Evolutionary conservation across 2,888 invertebrate species (phyloP).

Genomic region (Agriopis leucophaearia): DNA sequence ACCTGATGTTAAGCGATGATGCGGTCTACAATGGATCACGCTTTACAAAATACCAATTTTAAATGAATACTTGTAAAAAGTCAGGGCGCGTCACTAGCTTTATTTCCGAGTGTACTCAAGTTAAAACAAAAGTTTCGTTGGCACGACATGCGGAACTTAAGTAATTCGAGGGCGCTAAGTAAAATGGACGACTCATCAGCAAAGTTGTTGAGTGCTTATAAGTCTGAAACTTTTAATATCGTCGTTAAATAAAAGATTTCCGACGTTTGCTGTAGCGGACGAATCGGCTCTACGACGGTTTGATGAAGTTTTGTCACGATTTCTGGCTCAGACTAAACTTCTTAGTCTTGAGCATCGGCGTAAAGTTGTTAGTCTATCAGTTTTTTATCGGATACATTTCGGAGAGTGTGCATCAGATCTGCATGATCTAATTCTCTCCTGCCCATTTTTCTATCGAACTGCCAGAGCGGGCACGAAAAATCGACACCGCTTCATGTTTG

Average conservation of each 20-base stretch:
- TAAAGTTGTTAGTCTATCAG: too few species aligned
- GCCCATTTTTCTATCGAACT: too few species aligned
- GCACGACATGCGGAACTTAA: constrained; percentile 37
- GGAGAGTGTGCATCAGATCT: too few species aligned
- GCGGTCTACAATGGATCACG: too few species aligned
- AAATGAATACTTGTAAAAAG: not conserved
- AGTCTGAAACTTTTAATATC: constrained; percentile 33
- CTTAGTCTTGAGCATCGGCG: too few species aligned
- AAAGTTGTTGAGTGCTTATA: constrained; percentile 33
- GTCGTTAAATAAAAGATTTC: constrained; percentile 20
- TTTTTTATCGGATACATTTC: too few species aligned
- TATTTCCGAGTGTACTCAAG: constrained; percentile 27
- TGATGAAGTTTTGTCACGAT: not conserved
- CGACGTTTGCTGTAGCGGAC: constrained; percentile 17
- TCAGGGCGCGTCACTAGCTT: not conserved
- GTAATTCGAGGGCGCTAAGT: constrained; percentile 33
- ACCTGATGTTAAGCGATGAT: too few species aligned
- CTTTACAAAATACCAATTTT: not conserved
- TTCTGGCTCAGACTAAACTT: too few species aligned
- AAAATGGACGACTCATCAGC: constrained; percentile 33
- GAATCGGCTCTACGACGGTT: constrained; percentile 4
- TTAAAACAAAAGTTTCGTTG: constrained; percentile 41
- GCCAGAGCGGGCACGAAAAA: too few species aligned
- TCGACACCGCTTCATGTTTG: too few species aligned
- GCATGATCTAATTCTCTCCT: too few species aligned